These are phyloP conservation scores for Drosophila pandora DNA, from an alignment of 1,140 invertebrate species.

Conservation along the genomic window DNA sequence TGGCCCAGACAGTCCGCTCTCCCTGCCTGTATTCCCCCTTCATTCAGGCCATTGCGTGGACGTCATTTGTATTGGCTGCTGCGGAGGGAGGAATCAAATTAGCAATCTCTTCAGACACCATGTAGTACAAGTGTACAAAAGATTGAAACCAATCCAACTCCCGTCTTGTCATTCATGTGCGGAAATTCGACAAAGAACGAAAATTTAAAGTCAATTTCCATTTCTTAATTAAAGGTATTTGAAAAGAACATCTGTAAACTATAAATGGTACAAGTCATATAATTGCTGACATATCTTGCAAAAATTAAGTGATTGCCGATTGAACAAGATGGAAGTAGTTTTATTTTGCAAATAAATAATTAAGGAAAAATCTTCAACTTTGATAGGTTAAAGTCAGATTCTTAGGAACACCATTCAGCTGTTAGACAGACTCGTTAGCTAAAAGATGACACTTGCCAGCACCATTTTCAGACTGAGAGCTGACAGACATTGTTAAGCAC, in stretches of 20 bases:
- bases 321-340: too few species aligned
- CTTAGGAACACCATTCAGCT: not conserved
- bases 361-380: not conserved
- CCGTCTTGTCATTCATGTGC: not conserved
- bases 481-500: constrained; percentile 50
- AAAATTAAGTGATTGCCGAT: too few species aligned
- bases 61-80: constrained; percentile 38
- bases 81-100: constrained; percentile 36
- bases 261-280: not conserved
- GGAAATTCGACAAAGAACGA: constrained; percentile 4
- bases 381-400: not conserved
- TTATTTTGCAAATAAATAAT: too few species aligned
- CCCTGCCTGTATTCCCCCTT: not conserved
- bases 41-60: constrained; percentile 7
- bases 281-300: too few species aligned
- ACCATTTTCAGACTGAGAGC: constrained; percentile 32
- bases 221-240: not conserved
- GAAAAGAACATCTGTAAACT: not conserved
- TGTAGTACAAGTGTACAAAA: constrained; percentile 32
- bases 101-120: constrained; percentile 46
- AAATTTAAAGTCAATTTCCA: constrained; percentile 1
- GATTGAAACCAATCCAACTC: constrained; percentile 24
- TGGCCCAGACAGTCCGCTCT: constrained; percentile 25
- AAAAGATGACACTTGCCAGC: constrained; percentile 26
- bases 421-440: constrained; percentile 8